Evolutionary conservation across 2,888 invertebrate species (phyloP), one percentile per base, ranked within the genome.

Genomic region (Xanthorhoe designata): DNA sequence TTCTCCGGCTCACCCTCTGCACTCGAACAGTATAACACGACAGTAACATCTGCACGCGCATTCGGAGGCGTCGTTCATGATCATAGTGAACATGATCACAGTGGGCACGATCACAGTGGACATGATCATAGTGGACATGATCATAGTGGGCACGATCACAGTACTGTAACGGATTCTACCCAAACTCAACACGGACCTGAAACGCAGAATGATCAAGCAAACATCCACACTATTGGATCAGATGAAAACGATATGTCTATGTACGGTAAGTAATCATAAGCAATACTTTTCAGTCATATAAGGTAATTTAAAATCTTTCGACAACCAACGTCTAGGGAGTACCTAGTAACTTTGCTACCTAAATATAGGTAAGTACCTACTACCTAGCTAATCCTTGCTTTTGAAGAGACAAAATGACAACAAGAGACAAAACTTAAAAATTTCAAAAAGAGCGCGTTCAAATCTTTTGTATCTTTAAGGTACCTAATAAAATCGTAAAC

Each of bases 1-100:
- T 95, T 96, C 77, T 91, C 94, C 32, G 95, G 94, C 87, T 94
- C 95, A 66, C 95, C 95, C 52, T 94, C 95, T 47, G 92, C 94
- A 0, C 88, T 94, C 65, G 94, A 91, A 84, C 94, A 89, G 78
- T 90, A 88, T 83, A 94, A 93, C 76, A 78, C 86, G 7, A 88
- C 92, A 0, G 83, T 94, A 64, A 94, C 94, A 68, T 94, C 94
- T 61, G 95, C 95, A 69, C 95, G 96, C 74, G 95, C 96, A 68
- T 90, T 94, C 60, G 94, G 94, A 59, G 81, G 74, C 10, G 69
- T 79, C 29, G 72, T 74, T 19, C 77, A 78, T 61, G 75, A 78
- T 17, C 73, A 75, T 50, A 73, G 72, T 57, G 72, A 66, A 7
- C 78, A 78, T 45, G 76, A 79, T 38, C 75, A 78, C 9, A 53